A percentile compares a stretch with the other conserved stretches of the same genome.
These are phyloP conservation scores for Hydrolagus colliei DNA, from an alignment of 2,797 vertebrate genomes.

Conservation along the genomic window DNA sequence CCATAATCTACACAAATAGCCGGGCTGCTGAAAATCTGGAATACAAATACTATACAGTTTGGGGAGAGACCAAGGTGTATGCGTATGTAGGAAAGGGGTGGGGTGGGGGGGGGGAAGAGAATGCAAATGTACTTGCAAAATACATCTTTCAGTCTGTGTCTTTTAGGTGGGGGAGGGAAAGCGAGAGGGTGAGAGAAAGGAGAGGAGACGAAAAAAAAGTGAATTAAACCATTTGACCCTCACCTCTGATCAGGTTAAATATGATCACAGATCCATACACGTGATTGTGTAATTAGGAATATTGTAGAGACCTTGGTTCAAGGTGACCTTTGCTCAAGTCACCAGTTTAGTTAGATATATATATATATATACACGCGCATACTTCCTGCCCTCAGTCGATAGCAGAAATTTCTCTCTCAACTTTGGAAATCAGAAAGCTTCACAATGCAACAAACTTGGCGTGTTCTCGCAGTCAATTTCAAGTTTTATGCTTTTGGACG, in stretches of 20 bases:
- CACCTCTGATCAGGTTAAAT: neutral
- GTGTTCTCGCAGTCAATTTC: constrained; percentile 68
- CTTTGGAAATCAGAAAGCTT: constrained; percentile 50
- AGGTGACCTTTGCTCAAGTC: neutral
- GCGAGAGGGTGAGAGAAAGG: no score
- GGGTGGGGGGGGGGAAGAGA: no score
- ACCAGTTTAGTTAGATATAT: neutral
- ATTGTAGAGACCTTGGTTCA: neutral
- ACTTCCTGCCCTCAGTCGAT: neutral
- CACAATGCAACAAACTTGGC: constrained; percentile 69
- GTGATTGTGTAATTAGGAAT: neutral
- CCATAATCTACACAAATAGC: no score
- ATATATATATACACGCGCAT: neutral
- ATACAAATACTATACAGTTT: no score
- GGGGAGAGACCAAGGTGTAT: no score
- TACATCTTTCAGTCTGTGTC: neutral
- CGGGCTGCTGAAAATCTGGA: neutral
- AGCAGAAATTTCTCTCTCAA: constrained; percentile 48
- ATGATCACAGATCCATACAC: neutral
- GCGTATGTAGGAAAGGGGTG: no score
- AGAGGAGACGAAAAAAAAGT: neutral
- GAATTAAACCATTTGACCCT: neutral
- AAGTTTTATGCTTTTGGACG: constrained; percentile 56
- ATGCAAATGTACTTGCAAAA: no score
- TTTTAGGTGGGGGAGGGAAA: no score